Evolutionary conservation across 2,797 vertebrate species (phyloP), one percentile per base, ranked within the genome.

Genomic region (Vireo griseus): DNA sequence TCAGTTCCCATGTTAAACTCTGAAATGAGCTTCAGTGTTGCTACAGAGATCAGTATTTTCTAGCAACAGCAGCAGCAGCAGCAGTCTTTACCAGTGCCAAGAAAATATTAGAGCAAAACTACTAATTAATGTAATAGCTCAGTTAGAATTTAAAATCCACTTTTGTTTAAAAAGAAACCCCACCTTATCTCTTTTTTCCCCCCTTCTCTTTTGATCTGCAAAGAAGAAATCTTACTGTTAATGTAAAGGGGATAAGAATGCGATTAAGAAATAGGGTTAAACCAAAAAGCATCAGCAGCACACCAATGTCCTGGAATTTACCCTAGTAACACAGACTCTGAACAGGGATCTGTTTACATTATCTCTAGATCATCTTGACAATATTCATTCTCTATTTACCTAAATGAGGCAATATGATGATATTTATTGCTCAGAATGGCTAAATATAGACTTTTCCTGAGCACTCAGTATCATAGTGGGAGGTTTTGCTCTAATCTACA

Each of bases 331-430:
- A 97, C 96, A 98, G 97, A 97, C 97, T 98, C 96, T 48, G 97
- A 97, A 97, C 95, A 98, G 96, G 96, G 97, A 97, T 98, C 98
- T 99, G 98, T 98, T 99, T 98, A 99, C 98, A 98, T 98, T 98
- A 98, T 98, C 97, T 98, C 98, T 97, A 98, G 97, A 98, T 98
- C 98, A 98, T 98, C 98, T 98, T 98, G 98, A 98, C 98, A 98
- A 98, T 99, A 98, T 99, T 99, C 99, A 99, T 98, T 98, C 98
- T 98, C 98, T 99, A 98, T 99, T 99, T 99, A 99, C 98, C 98
- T 98, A 98, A 98, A 98, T 98, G 98, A 99, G 98, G 98, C 98
- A 98, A 98, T 98, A 98, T 98, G 98, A 98, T 98, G 98, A 98
- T 99, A 99, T 99, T 99, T 99, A 99, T 99, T 98, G 98, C 98